Conservation (phyloP, 1,140 invertebrate genomes). For the Centruroides sculpturatus region DNA sequence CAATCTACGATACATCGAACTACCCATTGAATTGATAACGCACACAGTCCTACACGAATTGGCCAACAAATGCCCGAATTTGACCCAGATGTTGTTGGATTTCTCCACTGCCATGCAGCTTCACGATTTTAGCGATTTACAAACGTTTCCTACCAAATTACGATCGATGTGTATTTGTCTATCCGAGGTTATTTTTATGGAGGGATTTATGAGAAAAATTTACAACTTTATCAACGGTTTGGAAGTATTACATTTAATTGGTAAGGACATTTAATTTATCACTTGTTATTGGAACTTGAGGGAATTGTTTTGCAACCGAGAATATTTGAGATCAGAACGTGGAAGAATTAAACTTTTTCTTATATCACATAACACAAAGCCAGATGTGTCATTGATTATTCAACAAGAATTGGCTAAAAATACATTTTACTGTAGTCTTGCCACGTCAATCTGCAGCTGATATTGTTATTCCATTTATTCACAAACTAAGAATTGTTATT, state of each 20-base stretch:
- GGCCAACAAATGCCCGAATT: constrained; percentile 89
- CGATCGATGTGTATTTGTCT: constrained; percentile 93
- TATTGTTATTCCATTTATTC: no score
- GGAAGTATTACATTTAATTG: constrained; percentile 96
- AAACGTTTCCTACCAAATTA: constrained; percentile 95
- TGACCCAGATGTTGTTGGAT: constrained; percentile 94
- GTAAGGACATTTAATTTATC: constrained; percentile 34
- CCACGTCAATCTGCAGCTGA: no score
- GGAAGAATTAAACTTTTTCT: no score
- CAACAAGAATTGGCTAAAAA: no score
- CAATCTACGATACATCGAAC: constrained; percentile 83
- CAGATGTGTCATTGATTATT: no score
- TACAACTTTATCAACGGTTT: constrained; percentile 99
- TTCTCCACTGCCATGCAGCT: constrained; percentile 98
- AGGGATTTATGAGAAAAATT: constrained; percentile 99
- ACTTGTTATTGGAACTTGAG: no score
- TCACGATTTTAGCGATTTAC: constrained; percentile 97
- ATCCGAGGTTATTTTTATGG: constrained; percentile 99
- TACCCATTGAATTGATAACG: constrained; percentile 95
- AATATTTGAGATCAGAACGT: no score
- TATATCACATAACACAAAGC: no score
- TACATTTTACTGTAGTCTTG: no score
- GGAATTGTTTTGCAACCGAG: no score
- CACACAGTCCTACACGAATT: constrained; percentile 94
- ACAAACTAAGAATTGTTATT: no score